Evolutionary conservation across 2,888 invertebrate genomes (phyloP).

Genomic region (Dryocosmus kuriphilus): DNA sequence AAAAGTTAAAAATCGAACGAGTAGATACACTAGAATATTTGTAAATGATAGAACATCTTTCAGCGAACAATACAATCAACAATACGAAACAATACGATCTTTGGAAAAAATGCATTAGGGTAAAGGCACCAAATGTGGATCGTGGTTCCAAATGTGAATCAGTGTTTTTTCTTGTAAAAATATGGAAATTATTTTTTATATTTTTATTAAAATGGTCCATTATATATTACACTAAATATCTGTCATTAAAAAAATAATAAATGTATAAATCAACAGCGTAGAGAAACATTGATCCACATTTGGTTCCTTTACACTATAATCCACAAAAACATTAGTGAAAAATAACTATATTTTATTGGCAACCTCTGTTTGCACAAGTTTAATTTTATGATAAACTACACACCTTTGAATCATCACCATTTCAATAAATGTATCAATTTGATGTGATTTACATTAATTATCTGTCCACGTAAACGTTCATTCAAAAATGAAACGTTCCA

Average conservation of each 20-base stretch:
- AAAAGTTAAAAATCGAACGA: constrained; percentile 1
- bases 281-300: no score
- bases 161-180: no score
- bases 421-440: background rate
- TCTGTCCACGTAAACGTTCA: background rate
- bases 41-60: background rate
- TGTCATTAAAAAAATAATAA: no score
- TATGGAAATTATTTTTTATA: no score
- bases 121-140: no score
- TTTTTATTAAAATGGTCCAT: no score
- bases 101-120: background rate
- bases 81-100: constrained; percentile 8
- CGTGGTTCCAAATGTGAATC: no score
- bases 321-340: constrained; percentile 2
- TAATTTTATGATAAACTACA: background rate
- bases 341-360: constrained; percentile 10
- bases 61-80: no score
- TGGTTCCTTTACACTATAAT: no score
- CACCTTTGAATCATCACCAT: background rate
- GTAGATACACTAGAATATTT: background rate
- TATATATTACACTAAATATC: no score
- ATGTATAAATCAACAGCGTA: no score
- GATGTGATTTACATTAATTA: background rate
- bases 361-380: constrained; percentile 6
- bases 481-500: background rate